These are phyloP conservation scores for Venustaconcha ellipsiformis DNA, from an alignment of 1,140 invertebrate genomes.

Conservation along the genomic window DNA sequence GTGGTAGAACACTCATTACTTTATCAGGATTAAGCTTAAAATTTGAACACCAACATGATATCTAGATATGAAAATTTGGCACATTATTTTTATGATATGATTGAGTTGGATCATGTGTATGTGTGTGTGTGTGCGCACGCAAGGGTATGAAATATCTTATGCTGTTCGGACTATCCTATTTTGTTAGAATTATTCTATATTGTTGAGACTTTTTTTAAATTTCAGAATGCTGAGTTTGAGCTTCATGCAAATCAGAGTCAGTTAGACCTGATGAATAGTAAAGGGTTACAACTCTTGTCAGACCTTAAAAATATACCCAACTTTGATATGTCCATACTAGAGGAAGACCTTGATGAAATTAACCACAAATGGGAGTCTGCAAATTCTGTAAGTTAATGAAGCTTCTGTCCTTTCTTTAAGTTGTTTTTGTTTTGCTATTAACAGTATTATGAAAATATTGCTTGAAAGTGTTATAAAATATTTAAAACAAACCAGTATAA, in stretches of 20 bases:
- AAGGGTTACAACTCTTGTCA: slow-evolving; percentile 61
- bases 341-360: slow-evolving; percentile 61
- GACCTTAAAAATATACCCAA: slow-evolving; percentile 75
- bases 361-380: slow-evolving; percentile 81
- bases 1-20: too few relatives aligned
- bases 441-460: too few relatives aligned
- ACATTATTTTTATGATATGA: too few relatives aligned
- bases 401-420: neutral
- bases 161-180: neutral
- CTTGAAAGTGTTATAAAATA: too few relatives aligned
- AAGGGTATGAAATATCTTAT: neutral
- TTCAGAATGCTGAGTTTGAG: slow-evolving; percentile 66
- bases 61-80: too few relatives aligned
- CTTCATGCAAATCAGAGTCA: slow-evolving; percentile 61
- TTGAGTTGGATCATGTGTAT: too few relatives aligned
- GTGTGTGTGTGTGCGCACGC: too few relatives aligned
- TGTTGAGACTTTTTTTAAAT: slow-evolving; percentile 6
- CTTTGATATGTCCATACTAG: slow-evolving; percentile 74
- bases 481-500: too few relatives aligned
- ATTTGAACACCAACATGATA: too few relatives aligned
- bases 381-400: slow-evolving; percentile 72
- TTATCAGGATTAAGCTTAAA: too few relatives aligned
- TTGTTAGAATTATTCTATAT: neutral
- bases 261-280: slow-evolving; percentile 62
- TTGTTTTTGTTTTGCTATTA: too few relatives aligned